Evolutionary conservation across 1,140 invertebrate species (phyloP), one percentile per base, ranked within the genome.

Genomic region (Theocolax elegans): DNA sequence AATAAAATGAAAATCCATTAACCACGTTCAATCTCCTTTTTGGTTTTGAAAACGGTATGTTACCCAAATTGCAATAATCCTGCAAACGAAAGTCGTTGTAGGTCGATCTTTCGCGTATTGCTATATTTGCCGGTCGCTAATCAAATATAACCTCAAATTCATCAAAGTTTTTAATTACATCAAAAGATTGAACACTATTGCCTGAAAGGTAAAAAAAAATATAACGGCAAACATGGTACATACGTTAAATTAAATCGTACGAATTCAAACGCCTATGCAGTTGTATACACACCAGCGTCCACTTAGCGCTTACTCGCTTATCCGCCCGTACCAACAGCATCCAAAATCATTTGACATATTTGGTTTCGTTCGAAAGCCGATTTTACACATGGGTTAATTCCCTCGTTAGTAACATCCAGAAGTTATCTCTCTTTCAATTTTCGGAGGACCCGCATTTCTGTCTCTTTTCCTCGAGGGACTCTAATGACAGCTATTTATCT

Each of bases 401-500:
- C 6, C 40, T 29, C 23, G 58, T 46, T 31, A 62, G 17, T 48
- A 7, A 25, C 13, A 3, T 40, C 1, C 1, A 56, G 19, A 56
- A 31, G 38, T 3, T 44, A 27, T 13, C 21, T 25, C 13, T 23
- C 56, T 8, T 48, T 9, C 8, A 27, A 60, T 29, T 62, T 62
- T 19, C 59, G 15, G 25, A 40, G 19, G 8, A 3, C 15, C 17
- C 7, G 7, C 8, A 1, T 29, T 12, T 29, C 21, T n/a, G 12
- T 53, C 15, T 53, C 15, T 29, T 8, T n/a, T 27, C 29, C n/a
- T 38, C 3, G 1, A 15, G 17, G 15, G 13, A 25, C 23, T 12
- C 19, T 54, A 66, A 54, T 21, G 17, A 54, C 29, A 44, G n/a
- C 38, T 53, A 56, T 56, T 66, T 66, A 35, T 31, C 38, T 21